Evolutionary conservation across 2,888 invertebrate genomes (phyloP).

Genomic region (Dione vanillae): DNA sequence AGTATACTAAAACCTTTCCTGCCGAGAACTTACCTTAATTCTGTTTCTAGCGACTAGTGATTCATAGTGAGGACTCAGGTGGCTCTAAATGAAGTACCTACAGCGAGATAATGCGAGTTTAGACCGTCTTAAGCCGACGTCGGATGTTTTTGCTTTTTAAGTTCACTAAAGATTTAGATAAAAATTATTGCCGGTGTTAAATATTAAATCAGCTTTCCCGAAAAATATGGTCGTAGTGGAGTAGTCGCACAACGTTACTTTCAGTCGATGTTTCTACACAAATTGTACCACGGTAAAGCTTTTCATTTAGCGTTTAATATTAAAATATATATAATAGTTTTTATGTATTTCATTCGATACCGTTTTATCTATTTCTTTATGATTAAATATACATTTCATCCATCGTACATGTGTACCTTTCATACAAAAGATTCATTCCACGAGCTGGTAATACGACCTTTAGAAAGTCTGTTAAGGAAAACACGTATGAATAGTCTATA

Average conservation of each 20-base stretch:
- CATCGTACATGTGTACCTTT: no score
- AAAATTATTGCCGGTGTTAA: no score
- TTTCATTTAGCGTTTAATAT: no score
- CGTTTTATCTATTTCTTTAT: no score
- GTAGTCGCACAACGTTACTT: no score
- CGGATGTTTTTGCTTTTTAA: not conserved
- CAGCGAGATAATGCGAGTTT: not conserved
- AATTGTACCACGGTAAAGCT: no score
- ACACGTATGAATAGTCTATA: not conserved
- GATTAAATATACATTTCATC: no score
- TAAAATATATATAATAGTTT: no score
- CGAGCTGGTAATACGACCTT: not conserved
- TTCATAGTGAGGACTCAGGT: slow-evolving; percentile 11
- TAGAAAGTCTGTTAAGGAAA: slow-evolving; percentile 1
- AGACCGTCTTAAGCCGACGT: not conserved
- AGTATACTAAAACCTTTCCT: slow-evolving; percentile 3
- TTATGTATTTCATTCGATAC: not conserved
- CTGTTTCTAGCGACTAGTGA: slow-evolving; percentile 1
- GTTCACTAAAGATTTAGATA: not conserved
- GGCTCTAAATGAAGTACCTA: not conserved
- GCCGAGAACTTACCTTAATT: slow-evolving; percentile 7
- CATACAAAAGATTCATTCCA: not conserved
- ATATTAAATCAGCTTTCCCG: no score
- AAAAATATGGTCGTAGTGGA: no score
- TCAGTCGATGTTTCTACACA: no score